Evolutionary conservation across 2,888 invertebrate species (phyloP), one percentile per base, ranked within the genome.

Genomic region (Aleiodes leptofemur): DNA sequence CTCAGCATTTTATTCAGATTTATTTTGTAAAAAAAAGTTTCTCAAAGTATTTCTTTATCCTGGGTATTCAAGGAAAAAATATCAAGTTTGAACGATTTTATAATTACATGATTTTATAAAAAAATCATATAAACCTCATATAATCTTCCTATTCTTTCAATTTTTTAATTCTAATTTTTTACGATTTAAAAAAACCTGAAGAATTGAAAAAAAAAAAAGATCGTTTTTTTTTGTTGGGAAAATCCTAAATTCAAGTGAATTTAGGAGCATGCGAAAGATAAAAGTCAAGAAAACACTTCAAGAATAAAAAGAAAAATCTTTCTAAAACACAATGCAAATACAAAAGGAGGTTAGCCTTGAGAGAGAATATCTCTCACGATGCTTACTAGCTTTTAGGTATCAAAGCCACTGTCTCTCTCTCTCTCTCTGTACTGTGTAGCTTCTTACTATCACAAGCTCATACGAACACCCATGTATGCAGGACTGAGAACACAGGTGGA

Each of bases 311-410:
- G 38, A 7, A 9, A 43, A 11, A 34, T 34, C 34, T 14, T 68
- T 73, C 69, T 82, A 82, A 84, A 85, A 83, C 78, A 83, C 82
- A 83, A 84, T 85, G 81, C 79, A 84, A 85, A 82, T 83, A 84
- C 77, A 73, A 61, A 7, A 81, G 78, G 79, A 80, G 77, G 83
- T 78, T 82, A 81, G 73, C 83, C 83, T 85, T 83, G 83, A 79
- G 83, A 79, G 83, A 79, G 79, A 68, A 38, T 71, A 74, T 68
- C 76, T 79, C 55, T 70, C 50, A 59, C 59, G 51, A 66, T 55
- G 70, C 23, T 23, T 23, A 23, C 31, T 50, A 29, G 73, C 73
- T 76, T 70, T 69, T 73, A 43, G 53, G 71, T 72, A 79, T 77
- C 69, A 74, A 71, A 66, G 48, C 43, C 53, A 56, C 55, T 57